phyloP scores from a whole-genome alignment of 2,888 invertebrate genomes.

The Scaptomyza cyrtandrae region DNA sequence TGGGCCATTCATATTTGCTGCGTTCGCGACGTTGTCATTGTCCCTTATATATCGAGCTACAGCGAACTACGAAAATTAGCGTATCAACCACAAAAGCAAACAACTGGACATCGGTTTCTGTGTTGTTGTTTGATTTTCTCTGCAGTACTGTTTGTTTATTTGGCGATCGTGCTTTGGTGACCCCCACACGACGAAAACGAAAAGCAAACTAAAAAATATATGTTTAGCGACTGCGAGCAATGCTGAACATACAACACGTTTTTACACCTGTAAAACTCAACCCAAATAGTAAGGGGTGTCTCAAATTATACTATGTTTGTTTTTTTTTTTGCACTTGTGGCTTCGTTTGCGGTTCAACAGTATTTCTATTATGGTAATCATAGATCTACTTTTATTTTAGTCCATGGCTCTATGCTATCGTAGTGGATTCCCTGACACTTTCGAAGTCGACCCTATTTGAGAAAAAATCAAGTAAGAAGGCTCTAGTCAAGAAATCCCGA shows the following conservation, averaged over 20 bases:
- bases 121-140: conserved; percentile 21
- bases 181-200: conserved; percentile 28
- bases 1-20: conserved; percentile 70
- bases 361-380: conserved; percentile 60
- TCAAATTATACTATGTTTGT: conserved; percentile 55
- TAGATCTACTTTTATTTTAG: no score
- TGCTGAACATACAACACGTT: conserved; percentile 47
- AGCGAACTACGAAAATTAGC: conserved; percentile 73
- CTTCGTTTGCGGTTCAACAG: conserved; percentile 46
- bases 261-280: conserved; percentile 54
- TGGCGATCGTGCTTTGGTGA: conserved; percentile 32
- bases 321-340: conserved; percentile 58
- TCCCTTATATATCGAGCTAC: conserved; percentile 65
- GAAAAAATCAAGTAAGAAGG: no score
- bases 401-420: no score
- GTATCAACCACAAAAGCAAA: conserved; percentile 77
- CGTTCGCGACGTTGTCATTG: conserved; percentile 53
- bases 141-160: conserved; percentile 28
- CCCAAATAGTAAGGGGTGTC: conserved; percentile 10
- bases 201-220: conserved; percentile 24
- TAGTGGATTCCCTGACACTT: no score
- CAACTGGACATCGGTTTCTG: conserved; percentile 39
- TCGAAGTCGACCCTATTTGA: no score
- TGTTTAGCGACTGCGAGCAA: conserved; percentile 31
- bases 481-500: no score